These are phyloP conservation scores for Agonum fuliginosum DNA, from an alignment of 2,888 invertebrate genomes.

Conservation along the genomic window DNA sequence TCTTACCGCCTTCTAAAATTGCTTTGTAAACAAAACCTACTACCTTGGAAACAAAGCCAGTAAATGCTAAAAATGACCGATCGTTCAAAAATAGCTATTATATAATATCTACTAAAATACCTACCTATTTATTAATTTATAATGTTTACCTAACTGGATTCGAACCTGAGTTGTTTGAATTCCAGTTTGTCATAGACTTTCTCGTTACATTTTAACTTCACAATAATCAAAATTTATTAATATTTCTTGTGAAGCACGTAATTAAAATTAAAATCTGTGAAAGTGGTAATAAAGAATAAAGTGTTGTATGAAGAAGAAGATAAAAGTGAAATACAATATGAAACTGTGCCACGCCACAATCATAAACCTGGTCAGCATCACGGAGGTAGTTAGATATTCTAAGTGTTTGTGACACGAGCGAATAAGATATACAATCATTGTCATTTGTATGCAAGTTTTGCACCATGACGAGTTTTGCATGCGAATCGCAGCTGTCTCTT, in stretches of 20 bases:
- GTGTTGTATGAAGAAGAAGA: background rate
- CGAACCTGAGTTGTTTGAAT: too few relatives aligned
- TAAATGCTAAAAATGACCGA: too few relatives aligned
- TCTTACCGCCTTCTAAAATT: too few relatives aligned
- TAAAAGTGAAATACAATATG: constrained; percentile 42
- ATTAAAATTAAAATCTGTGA: constrained; percentile 26
- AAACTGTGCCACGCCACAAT: constrained; percentile 16
- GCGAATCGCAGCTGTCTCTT: constrained; percentile 2
- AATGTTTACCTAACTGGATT: too few relatives aligned
- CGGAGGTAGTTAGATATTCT: constrained; percentile 36
- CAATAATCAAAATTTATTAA: background rate
- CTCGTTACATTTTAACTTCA: too few relatives aligned
- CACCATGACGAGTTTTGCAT: background rate
- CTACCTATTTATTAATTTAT: too few relatives aligned
- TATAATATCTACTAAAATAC: too few relatives aligned
- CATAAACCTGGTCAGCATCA: constrained; percentile 23
- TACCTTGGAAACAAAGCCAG: too few relatives aligned
- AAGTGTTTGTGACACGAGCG: constrained; percentile 19
- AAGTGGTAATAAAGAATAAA: too few relatives aligned
- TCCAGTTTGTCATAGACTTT: too few relatives aligned
- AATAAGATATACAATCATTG: constrained; percentile 33
- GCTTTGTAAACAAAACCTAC: too few relatives aligned
- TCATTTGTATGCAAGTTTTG: constrained; percentile 29
- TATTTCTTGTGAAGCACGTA: background rate
- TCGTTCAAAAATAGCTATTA: too few relatives aligned